These are phyloP conservation scores for Malurus splendens DNA, from an alignment of 2,797 vertebrate genomes.

Conservation along the genomic window DNA sequence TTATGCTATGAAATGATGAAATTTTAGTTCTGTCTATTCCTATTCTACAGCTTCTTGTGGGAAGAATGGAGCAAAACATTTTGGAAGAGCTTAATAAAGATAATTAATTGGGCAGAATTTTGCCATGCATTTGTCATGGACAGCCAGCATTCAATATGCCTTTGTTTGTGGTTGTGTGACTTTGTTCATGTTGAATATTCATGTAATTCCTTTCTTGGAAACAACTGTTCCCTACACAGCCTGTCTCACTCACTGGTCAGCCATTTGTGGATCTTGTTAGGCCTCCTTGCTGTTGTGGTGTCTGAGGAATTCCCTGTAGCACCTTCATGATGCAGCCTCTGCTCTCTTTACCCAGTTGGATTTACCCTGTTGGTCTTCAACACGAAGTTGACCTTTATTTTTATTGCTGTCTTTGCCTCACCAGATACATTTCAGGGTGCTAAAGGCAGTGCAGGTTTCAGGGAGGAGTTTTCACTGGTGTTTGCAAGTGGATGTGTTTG, in stretches of 20 bases:
- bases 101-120: not conserved
- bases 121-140: rapidly evolving
- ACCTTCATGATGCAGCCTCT: not conserved
- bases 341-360: not conserved
- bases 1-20: not conserved
- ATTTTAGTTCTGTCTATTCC: not conserved
- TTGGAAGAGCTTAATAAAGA: not conserved
- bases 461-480: not conserved
- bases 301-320: not conserved
- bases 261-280: not conserved
- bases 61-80: not conserved
- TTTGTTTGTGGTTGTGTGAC: not conserved
- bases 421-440: not conserved
- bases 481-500: rapidly evolving
- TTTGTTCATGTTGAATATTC: not conserved
- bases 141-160: not conserved
- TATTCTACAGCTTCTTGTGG: not conserved
- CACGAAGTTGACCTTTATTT: not conserved
- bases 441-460: not conserved
- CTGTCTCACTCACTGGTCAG: not conserved
- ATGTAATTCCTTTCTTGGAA: not conserved
- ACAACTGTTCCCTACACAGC: not conserved
- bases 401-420: not conserved
- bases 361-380: not conserved
- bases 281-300: rapidly evolving